phyloP scores from a whole-genome alignment of 1,140 invertebrate species.

The Pinna nobilis region DNA sequence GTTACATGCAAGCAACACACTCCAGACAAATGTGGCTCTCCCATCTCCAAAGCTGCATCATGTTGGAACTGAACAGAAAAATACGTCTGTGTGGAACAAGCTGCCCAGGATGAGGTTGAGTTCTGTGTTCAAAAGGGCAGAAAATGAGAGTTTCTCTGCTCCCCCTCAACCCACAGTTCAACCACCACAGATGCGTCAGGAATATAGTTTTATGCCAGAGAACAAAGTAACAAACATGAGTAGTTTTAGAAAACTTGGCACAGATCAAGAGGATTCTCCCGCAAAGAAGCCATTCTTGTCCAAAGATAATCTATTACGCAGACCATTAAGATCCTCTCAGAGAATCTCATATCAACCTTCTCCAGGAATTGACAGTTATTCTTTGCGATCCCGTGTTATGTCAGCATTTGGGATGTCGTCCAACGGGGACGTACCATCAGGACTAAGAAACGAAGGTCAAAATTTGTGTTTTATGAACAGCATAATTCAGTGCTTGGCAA shows the following conservation, averaged over 20 bases:
- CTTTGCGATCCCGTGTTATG: conserved; percentile 59
- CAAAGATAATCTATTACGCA: conserved; percentile 49
- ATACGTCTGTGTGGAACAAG: conserved; percentile 17
- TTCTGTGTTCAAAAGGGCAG: conserved; percentile 21
- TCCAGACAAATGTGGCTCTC: background rate
- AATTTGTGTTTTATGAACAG: conserved; percentile 73
- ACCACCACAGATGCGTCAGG: conserved; percentile 5
- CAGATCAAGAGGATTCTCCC: conserved; percentile 12
- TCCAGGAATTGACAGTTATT: conserved; percentile 1
- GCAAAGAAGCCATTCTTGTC: conserved; percentile 45
- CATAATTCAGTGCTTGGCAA: conserved; percentile 69
- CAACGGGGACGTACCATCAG: conserved; percentile 51
- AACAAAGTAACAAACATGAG: background rate
- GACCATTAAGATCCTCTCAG: conserved; percentile 45
- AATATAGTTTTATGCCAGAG: conserved; percentile 32
- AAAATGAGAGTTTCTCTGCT: background rate
- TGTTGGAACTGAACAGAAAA: no score
- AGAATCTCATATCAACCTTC: background rate
- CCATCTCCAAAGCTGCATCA: conserved; percentile 7
- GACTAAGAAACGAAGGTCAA: conserved; percentile 67
- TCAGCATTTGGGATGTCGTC: conserved; percentile 57
- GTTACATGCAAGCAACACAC: background rate
- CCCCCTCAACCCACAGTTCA: background rate
- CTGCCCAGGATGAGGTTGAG: conserved; percentile 19
- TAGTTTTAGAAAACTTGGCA: conserved; percentile 4